Base-by-base conservation (phyloP, 2,113 vertebrate genomes). In the Corythaeola cristata region DNA sequence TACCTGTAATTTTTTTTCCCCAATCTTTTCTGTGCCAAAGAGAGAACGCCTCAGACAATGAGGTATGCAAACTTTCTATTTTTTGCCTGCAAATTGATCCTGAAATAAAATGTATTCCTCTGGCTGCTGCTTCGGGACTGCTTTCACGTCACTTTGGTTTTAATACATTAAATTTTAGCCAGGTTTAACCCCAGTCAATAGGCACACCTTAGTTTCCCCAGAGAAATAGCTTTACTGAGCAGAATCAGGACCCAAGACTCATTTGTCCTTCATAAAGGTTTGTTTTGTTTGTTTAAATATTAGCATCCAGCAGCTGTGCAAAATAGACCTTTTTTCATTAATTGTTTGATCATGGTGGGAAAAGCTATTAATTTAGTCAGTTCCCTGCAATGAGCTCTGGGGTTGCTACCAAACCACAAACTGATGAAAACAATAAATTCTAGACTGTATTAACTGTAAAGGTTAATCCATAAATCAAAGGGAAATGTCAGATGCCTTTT, bases 381-480 rank as follows among this genome's bases (percentile, higher is more conserved):
- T 79, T 96, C 93, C 94, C 90, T 93, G 58, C 96, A 96, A 98
- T 90, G 97, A 97, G 92, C 94, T 97, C 87, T 96, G 89, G 83
- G 96, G 94, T 93, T 96, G 94, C 97, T 96, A 91, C 92, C 92
- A 83, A 97, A 96, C 91, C 95, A 96, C 47, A 3, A 81, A 74
- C 71, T 75, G 89, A 88, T 92, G 94, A 91, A 97, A 97, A 96
- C 95, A 93, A 97, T 97, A 97, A 98, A 97, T 71, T 81, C 88
- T 91, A 39, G 69, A 96, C 80, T 95, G 79, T 45, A 94, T 97
- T 93, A 96, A 96, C 94, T 93, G 94, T 96, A 98, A 98, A 98
- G 98, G 98, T 98, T 98, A 98, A 97, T 97, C 94, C 98, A 98
- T 98, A 97, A 98, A 98, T 98, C 98, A 98, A 96, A 97, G 82